Conservation (phyloP, 2,888 invertebrate genomes). For the Drosophila mettleri region DNA sequence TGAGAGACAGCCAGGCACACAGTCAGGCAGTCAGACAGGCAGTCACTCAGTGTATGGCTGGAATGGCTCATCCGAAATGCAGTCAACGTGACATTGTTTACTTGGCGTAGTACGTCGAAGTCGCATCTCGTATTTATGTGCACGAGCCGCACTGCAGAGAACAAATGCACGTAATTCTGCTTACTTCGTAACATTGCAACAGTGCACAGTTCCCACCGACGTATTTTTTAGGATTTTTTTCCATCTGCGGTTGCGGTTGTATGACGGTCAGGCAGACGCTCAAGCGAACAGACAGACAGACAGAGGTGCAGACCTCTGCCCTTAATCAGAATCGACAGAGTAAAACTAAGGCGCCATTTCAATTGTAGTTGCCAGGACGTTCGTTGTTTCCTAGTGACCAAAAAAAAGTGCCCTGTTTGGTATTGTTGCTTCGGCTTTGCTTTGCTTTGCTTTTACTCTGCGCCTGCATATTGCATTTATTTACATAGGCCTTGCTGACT, state of each 20-base stretch:
- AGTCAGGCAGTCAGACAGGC: slow-evolving; percentile 27
- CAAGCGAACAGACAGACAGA: slow-evolving; percentile 22
- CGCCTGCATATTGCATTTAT: slow-evolving; percentile 75
- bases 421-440: slow-evolving; percentile 41
- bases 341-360: slow-evolving; percentile 70
- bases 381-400: slow-evolving; percentile 51
- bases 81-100: slow-evolving; percentile 76
- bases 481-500: slow-evolving; percentile 67
- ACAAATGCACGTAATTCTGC: slow-evolving; percentile 83
- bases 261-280: slow-evolving; percentile 43
- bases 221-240: slow-evolving; percentile 61
- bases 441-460: slow-evolving; percentile 51
- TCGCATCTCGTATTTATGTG: slow-evolving; percentile 75
- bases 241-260: slow-evolving; percentile 66
- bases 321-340: slow-evolving; percentile 70
- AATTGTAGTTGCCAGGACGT: slow-evolving; percentile 51
- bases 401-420: slow-evolving; percentile 52
- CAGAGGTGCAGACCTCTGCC: slow-evolving; percentile 51
- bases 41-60: slow-evolving; percentile 19
- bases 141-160: slow-evolving; percentile 77
- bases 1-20: slow-evolving; percentile 48
- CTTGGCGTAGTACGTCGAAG: slow-evolving; percentile 52
- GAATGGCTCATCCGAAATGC: slow-evolving; percentile 71
- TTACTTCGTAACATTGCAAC: slow-evolving; percentile 73
- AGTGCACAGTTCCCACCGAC: slow-evolving; percentile 42